Conservation (phyloP, 2,113 vertebrate species). For the Corvus moneduloides region DNA sequence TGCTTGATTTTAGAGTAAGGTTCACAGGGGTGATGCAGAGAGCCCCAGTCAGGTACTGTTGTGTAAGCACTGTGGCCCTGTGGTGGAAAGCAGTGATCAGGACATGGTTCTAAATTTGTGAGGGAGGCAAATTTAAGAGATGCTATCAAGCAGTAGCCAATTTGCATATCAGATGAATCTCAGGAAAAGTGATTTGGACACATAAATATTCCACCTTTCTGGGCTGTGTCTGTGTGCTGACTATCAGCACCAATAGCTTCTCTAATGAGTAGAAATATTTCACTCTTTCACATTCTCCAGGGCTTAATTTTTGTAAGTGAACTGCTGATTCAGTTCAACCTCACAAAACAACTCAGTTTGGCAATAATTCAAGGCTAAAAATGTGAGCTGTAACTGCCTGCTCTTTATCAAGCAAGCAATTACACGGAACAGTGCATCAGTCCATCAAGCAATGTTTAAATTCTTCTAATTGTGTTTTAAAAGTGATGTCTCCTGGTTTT, state of each 20-base stretch:
- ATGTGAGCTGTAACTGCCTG: constrained; percentile 18
- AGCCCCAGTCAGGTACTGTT: background rate
- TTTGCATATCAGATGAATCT: background rate
- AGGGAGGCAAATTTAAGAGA: background rate
- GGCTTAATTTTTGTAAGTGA: constrained; percentile 53
- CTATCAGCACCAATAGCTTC: background rate
- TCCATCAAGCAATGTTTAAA: background rate
- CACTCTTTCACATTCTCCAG: constrained; percentile 14
- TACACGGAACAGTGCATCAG: background rate
- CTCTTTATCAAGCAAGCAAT: constrained; percentile 31
- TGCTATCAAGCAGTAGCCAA: background rate
- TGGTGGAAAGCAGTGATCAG: background rate
- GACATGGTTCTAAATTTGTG: background rate
- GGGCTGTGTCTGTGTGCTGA: background rate
- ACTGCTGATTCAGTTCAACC: constrained; percentile 23
- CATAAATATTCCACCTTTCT: constrained; percentile 2
- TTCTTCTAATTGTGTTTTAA: constrained; percentile 18
- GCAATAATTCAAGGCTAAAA: constrained; percentile 41
- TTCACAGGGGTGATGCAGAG: background rate
- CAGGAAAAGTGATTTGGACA: background rate
- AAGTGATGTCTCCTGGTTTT: background rate
- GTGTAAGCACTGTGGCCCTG: background rate
- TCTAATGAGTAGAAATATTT: constrained; percentile 31
- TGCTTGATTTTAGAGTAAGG: background rate
- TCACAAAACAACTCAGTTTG: constrained; percentile 21